Percentiles rank a stretch among this genome's conserved stretches.
Evolutionary conservation across 2,113 vertebrate genomes (phyloP).

Genomic region (Acanthochromis polyacanthus): DNA sequence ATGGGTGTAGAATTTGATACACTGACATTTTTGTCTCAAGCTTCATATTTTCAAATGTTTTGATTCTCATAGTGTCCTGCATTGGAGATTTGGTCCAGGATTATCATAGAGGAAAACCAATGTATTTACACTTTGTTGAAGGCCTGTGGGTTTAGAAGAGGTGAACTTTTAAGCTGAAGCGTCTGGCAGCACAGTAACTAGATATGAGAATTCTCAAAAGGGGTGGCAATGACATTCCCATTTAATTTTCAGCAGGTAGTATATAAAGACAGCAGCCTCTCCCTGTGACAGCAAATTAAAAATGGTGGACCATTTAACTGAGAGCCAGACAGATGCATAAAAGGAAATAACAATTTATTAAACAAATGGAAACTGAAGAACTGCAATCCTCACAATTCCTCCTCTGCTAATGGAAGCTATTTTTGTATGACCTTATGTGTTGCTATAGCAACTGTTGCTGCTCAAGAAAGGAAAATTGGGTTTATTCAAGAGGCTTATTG

Average conservation of each 20-base stretch:
- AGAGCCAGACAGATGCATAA: slow-evolving; percentile 11
- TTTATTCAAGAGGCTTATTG: slow-evolving; percentile 71
- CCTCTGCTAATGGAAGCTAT: slow-evolving; percentile 74
- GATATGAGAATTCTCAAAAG: not conserved
- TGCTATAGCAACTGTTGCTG: slow-evolving; percentile 85
- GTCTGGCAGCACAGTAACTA: not conserved
- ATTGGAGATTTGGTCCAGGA: too few relatives aligned
- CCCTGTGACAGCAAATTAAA: not conserved
- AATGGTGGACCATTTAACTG: slow-evolving; percentile 1
- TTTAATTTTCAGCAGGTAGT: not conserved
- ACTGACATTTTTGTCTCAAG: too few relatives aligned
- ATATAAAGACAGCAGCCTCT: not conserved
- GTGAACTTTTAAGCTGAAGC: not conserved
- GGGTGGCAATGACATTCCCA: not conserved
- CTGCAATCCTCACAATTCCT: slow-evolving; percentile 48
- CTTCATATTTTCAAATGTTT: too few relatives aligned
- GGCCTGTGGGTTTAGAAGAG: not conserved
- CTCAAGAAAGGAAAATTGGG: slow-evolving; percentile 64
- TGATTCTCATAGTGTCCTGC: not conserved
- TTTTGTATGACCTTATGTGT: slow-evolving; percentile 79
- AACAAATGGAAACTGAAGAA: slow-evolving; percentile 43
- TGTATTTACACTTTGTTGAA: too few relatives aligned
- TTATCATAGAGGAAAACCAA: not conserved
- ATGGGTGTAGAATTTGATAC: not conserved
- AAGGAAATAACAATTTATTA: slow-evolving; percentile 15